Percentiles rank a stretch among this genome's conserved stretches.
Evolutionary conservation across 2,888 invertebrate genomes (phyloP).

Genomic region (Synanthedon myopaeformis): DNA sequence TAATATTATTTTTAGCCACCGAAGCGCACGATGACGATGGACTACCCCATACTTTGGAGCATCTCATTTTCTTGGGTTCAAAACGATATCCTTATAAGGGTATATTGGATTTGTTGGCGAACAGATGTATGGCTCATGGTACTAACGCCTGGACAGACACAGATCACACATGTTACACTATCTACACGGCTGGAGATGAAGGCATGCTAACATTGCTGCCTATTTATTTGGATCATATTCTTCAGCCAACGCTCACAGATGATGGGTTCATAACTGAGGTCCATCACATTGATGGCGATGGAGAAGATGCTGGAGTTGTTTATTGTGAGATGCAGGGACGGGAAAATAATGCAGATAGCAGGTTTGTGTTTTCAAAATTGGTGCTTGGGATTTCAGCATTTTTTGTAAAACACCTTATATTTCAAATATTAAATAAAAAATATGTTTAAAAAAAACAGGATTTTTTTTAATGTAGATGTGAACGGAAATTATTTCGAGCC

Average conservation of each 20-base stretch:
- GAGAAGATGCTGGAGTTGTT: slow-evolving; percentile 93
- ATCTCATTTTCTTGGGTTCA: slow-evolving; percentile 91
- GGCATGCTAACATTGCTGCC: slow-evolving; percentile 91
- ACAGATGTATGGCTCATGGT: slow-evolving; percentile 89
- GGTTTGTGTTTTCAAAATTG: slow-evolving; percentile 21
- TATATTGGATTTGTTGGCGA: slow-evolving; percentile 87
- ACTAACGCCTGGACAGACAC: slow-evolving; percentile 91
- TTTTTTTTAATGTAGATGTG: slow-evolving; percentile 50
- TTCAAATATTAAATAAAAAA: neutral
- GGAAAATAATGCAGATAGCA: slow-evolving; percentile 83
- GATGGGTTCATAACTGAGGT: slow-evolving; percentile 90
- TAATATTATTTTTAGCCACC: slow-evolving; percentile 73
- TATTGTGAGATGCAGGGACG: slow-evolving; percentile 94
- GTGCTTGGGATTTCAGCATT: too few relatives aligned
- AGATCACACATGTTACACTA: slow-evolving; percentile 91
- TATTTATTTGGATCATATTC: slow-evolving; percentile 90
- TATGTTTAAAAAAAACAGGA: slow-evolving; percentile 1
- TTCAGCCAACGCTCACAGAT: slow-evolving; percentile 86
- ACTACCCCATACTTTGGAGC: slow-evolving; percentile 91
- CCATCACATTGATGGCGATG: slow-evolving; percentile 89
- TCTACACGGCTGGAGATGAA: slow-evolving; percentile 84
- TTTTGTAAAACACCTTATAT: neutral
- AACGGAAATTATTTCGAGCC: slow-evolving; percentile 73
- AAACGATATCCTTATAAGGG: slow-evolving; percentile 92
- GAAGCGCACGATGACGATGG: slow-evolving; percentile 94